Conservation (phyloP, 2,888 invertebrate genomes). For the Phaonia tiefii region DNA sequence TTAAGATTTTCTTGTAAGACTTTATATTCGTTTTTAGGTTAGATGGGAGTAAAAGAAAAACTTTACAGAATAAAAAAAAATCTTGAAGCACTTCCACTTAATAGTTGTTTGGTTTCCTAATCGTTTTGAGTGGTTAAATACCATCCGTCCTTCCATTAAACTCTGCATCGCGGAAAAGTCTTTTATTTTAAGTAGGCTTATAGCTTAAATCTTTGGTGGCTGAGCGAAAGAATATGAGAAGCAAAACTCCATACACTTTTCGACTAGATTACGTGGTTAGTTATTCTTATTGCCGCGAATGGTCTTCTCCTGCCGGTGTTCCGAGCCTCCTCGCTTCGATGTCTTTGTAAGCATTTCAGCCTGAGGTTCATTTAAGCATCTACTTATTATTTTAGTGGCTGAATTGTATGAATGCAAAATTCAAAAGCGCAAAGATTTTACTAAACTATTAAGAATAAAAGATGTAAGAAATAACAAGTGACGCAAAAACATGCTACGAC, state of each 20-base stretch:
- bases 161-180: conserved; percentile 9
- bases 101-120: conserved; percentile 65
- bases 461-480: background rate
- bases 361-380: conserved; percentile 60
- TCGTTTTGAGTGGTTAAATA: conserved; percentile 43
- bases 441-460: conserved; percentile 8
- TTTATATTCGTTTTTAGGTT: conserved; percentile 33
- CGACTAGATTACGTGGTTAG: conserved; percentile 54
- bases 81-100: conserved; percentile 56
- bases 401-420: conserved; percentile 56
- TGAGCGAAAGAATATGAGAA: too few relatives aligned
- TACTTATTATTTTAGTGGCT: conserved; percentile 62
- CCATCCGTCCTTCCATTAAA: background rate
- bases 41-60: conserved; percentile 28
- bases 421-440: conserved; percentile 14
- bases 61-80: conserved; percentile 26
- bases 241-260: conserved; percentile 13
- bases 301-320: background rate
- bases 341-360: conserved; percentile 44
- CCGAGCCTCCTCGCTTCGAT: background rate
- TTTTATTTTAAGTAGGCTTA: conserved; percentile 68
- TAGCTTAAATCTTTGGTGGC: conserved; percentile 52
- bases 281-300: background rate
- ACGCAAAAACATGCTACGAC: background rate
- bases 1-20: conserved; percentile 49